Percentiles rank a stretch among this genome's conserved stretches.
Evolutionary conservation across 2,888 invertebrate species (phyloP).

Genomic region (Cantharis rufa): DNA sequence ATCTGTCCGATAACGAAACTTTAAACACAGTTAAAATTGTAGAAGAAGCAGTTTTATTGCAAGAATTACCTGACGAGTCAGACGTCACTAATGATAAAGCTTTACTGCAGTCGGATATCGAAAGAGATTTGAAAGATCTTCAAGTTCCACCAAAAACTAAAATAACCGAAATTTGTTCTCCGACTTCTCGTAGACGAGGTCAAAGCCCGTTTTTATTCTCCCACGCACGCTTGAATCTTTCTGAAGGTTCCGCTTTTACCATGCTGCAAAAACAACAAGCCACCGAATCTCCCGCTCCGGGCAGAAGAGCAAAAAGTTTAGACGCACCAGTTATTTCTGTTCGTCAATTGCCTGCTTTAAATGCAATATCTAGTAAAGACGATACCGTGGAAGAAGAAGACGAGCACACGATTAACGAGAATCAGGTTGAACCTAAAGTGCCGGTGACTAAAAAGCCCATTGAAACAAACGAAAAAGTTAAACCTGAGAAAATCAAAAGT

Average conservation of each 20-base stretch:
- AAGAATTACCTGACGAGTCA: constrained; percentile 39
- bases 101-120: constrained; percentile 50
- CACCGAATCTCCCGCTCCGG: constrained; percentile 73
- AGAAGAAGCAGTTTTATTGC: constrained; percentile 34
- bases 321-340: constrained; percentile 83
- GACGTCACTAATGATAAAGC: constrained; percentile 49
- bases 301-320: constrained; percentile 79
- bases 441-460: constrained; percentile 51
- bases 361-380: constrained; percentile 87
- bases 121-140: constrained; percentile 51
- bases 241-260: constrained; percentile 81
- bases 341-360: constrained; percentile 77
- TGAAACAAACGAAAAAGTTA: constrained; percentile 50
- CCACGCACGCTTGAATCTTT: constrained; percentile 77
- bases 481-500: constrained; percentile 21
- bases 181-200: constrained; percentile 68
- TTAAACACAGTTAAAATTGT: constrained; percentile 37
- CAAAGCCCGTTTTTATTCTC: constrained; percentile 80
- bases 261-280: constrained; percentile 77
- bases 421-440: neutral
- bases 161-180: constrained; percentile 69
- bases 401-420: constrained; percentile 49
- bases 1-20: constrained; percentile 59
- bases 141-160: constrained; percentile 59
- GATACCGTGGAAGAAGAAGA: constrained; percentile 79